phyloP scores from a whole-genome alignment of 2,888 invertebrate species.

The Baronia brevicornis region DNA sequence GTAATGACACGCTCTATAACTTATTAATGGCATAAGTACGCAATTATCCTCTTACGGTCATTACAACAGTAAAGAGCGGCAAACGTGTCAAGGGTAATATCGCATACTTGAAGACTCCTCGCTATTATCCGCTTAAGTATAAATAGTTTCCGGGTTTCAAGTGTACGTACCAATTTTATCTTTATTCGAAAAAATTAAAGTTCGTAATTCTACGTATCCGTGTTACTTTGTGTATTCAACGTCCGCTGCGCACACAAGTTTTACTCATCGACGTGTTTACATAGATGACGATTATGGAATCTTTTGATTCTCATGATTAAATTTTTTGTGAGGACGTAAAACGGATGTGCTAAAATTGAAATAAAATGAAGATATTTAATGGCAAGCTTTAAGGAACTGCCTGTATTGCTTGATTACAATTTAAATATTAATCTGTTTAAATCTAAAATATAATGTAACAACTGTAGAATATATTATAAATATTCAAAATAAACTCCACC shows the following conservation, averaged over 20 bases:
- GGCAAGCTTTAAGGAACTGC: too few relatives aligned
- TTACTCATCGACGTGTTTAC: conserved; percentile 24
- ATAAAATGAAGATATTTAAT: too few relatives aligned
- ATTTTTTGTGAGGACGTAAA: too few relatives aligned
- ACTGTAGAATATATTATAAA: too few relatives aligned
- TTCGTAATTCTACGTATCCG: conserved; percentile 23
- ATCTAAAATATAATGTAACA: too few relatives aligned
- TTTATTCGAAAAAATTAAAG: conserved; percentile 18
- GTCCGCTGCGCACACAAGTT: conserved; percentile 17
- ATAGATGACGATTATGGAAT: conserved; percentile 22
- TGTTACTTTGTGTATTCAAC: conserved; percentile 15
- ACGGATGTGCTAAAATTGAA: too few relatives aligned
- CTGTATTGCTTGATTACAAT: too few relatives aligned
- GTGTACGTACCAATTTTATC: conserved; percentile 26
- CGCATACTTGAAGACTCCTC: conserved; percentile 27
- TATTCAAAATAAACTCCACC: too few relatives aligned
- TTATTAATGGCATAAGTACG: conserved; percentile 43
- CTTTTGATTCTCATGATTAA: conserved; percentile 20
- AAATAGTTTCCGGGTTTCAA: conserved; percentile 49
- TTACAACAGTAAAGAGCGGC: conserved; percentile 28
- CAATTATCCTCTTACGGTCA: conserved; percentile 44
- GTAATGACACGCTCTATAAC: conserved; percentile 40
- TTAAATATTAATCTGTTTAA: too few relatives aligned
- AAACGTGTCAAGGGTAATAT: conserved; percentile 52
- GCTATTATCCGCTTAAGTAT: conserved; percentile 30